phyloP scores from a whole-genome alignment of 2,797 vertebrate species.

The Periparus ater region DNA sequence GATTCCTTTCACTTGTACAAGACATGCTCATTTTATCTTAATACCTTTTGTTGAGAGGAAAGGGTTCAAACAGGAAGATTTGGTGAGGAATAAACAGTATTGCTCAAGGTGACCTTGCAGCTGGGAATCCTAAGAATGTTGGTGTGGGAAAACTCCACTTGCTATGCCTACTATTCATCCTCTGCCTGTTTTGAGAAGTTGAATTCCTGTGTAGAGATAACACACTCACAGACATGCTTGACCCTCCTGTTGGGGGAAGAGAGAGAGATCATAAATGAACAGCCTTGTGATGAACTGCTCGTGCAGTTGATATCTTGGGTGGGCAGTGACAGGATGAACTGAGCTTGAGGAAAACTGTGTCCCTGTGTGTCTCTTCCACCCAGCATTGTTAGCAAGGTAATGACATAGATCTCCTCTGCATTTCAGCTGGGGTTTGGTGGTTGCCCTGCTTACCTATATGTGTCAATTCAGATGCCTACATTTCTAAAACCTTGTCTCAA shows the following conservation, averaged over 20 bases:
- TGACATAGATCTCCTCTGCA: background rate
- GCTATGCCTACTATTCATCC: background rate
- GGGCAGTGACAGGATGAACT: rapidly evolving
- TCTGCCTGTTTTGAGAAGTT: background rate
- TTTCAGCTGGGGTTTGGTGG: background rate
- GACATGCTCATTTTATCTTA: background rate
- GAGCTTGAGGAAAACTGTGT: background rate
- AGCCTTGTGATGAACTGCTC: rapidly evolving
- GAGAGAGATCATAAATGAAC: no score
- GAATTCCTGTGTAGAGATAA: background rate
- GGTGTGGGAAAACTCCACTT: background rate
- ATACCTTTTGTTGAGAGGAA: background rate
- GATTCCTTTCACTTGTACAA: background rate
- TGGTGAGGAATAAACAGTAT: background rate
- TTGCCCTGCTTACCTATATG: background rate
- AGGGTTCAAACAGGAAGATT: background rate
- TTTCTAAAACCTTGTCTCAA: background rate
- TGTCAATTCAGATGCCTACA: background rate
- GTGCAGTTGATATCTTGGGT: background rate
- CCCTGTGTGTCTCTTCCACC: rapidly evolving
- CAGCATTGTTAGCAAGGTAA: no score
- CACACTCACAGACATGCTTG: background rate
- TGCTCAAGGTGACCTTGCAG: background rate
- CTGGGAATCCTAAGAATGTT: background rate
- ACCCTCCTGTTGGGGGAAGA: background rate